phyloP scores from a whole-genome alignment of 2,888 invertebrate species.

The Lasioglossum pauxillum region DNA sequence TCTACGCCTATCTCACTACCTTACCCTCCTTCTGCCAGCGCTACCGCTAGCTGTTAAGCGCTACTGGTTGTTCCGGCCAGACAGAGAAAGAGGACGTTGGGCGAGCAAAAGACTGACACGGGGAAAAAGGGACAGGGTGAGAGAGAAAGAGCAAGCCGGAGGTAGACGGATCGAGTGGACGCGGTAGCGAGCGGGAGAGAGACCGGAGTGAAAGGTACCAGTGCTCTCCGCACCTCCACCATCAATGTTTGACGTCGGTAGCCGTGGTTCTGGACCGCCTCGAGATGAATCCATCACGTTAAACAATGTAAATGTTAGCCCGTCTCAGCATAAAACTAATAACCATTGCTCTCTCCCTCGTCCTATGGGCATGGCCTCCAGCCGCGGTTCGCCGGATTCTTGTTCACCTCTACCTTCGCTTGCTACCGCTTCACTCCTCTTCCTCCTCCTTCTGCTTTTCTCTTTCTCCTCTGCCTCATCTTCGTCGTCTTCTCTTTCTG shows the following conservation, averaged over 20 bases:
- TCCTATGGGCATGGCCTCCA: conserved; percentile 72
- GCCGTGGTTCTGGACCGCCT: conserved; percentile 69
- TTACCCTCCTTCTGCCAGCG: conserved; percentile 43
- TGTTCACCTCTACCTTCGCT: conserved; percentile 65
- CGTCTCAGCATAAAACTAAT: conserved; percentile 82
- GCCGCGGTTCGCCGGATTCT: conserved; percentile 82
- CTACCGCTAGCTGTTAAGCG: conserved; percentile 67
- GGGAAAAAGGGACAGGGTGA: conserved; percentile 38
- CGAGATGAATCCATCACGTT: conserved; percentile 83
- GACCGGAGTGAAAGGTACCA: conserved; percentile 33
- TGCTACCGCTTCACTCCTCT: conserved; percentile 40
- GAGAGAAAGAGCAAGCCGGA: conserved; percentile 27
- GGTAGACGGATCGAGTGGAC: conserved; percentile 33
- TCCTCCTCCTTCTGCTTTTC: not conserved
- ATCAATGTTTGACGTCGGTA: conserved; percentile 78
- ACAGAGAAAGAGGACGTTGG: conserved; percentile 55
- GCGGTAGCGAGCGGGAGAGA: conserved; percentile 29
- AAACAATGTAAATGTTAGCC: conserved; percentile 84
- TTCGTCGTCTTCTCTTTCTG: conserved; percentile 17
- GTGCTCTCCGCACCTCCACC: conserved; percentile 64
- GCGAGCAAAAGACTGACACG: conserved; percentile 46
- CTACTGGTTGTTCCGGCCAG: conserved; percentile 68
- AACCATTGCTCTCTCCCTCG: conserved; percentile 78
- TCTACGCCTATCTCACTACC: not conserved
- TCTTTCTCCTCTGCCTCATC: not conserved